phyloP scores from a whole-genome alignment of 37 sponge, comb jelly and placozoan species.

The Beroe ovata region DNA sequence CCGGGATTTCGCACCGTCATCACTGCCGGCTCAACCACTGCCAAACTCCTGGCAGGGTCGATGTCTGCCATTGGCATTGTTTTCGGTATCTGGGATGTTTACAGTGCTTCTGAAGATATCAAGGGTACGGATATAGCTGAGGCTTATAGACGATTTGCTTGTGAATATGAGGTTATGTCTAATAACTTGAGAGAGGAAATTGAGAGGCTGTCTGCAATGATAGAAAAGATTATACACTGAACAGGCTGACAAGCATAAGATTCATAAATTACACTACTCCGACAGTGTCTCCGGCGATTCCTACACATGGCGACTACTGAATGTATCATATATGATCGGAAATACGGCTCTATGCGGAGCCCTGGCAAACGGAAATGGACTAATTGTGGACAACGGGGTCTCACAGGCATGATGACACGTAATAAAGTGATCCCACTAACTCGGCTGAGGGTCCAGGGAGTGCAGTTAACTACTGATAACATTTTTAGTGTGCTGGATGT shows the following conservation, averaged over 20 bases:
- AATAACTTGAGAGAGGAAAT: not conserved
- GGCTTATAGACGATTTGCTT: not conserved
- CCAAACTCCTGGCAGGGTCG: not conserved
- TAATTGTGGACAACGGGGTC: not conserved
- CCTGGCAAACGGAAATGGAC: not conserved
- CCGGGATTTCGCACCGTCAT: not conserved
- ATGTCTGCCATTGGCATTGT: not conserved
- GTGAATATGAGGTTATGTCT: not conserved
- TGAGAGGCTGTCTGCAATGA: not conserved
- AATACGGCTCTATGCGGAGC: too few relatives aligned
- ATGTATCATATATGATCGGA: too few relatives aligned
- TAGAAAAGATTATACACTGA: too few relatives aligned
- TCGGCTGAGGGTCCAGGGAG: too few relatives aligned
- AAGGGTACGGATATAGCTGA: not conserved
- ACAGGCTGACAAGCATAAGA: too few relatives aligned
- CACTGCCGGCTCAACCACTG: conserved; percentile 13
- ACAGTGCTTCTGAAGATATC: not conserved
- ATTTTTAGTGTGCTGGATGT: too few relatives aligned
- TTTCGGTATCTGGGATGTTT: not conserved
- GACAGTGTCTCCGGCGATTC: too few relatives aligned
- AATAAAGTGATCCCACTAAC: too few relatives aligned
- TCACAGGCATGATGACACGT: too few relatives aligned
- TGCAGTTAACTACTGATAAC: too few relatives aligned
- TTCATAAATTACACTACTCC: too few relatives aligned
- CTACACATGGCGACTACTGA: too few relatives aligned